Evolutionary conservation across 2,113 vertebrate species (phyloP).

Genomic region (Hyaena hyaena): DNA sequence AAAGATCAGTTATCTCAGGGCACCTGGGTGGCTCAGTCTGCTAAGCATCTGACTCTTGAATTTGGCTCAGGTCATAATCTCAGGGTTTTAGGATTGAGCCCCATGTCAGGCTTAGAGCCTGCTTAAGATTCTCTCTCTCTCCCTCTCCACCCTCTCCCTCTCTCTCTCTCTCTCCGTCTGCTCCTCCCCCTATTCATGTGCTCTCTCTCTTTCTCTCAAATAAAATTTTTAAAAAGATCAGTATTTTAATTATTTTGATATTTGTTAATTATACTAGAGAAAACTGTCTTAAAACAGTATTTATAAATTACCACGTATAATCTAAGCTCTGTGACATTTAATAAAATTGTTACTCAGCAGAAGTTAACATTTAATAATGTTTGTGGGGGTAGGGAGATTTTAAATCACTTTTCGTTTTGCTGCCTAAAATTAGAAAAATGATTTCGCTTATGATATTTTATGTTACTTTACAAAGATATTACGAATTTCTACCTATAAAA

Average conservation of each 20-base stretch:
- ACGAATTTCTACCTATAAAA: slow-evolving; percentile 68
- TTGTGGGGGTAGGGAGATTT: not conserved
- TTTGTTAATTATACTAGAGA: slow-evolving; percentile 61
- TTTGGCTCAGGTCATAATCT: too few species aligned
- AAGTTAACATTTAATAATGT: slow-evolving; percentile 11
- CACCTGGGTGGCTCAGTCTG: too few species aligned
- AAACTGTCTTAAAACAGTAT: slow-evolving; percentile 65
- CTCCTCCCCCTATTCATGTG: too few species aligned
- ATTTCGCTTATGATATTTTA: not conserved
- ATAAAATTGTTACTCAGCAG: not conserved
- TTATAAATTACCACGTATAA: not conserved
- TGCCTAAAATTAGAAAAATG: not conserved
- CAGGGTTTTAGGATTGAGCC: too few species aligned
- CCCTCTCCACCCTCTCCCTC: too few species aligned
- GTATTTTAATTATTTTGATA: not conserved
- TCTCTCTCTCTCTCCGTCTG: too few species aligned
- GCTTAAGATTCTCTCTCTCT: too few species aligned
- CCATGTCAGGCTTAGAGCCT: too few species aligned
- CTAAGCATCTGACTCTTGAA: too few species aligned
- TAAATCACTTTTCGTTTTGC: not conserved
- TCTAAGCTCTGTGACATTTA: not conserved
- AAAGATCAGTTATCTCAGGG: too few species aligned
- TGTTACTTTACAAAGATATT: slow-evolving; percentile 15
- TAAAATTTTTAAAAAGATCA: not conserved
- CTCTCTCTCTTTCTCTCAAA: too few species aligned